A percentile compares a stretch with the other conserved stretches of the same genome.
Evolutionary conservation across 2,797 vertebrate species (phyloP).

Genomic region (Ptychadena robeensis): DNA sequence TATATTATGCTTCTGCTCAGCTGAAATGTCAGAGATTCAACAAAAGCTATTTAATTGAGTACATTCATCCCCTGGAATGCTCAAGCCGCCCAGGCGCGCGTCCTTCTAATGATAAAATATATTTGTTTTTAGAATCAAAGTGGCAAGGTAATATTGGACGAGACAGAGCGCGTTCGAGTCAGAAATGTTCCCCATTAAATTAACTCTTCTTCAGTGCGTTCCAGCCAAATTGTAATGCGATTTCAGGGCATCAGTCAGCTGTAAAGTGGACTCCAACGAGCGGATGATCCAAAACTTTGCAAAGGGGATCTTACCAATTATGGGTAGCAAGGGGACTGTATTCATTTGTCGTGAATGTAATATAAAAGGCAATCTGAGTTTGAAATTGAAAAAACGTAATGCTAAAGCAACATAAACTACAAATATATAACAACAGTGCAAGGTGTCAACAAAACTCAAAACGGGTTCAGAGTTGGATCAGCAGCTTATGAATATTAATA

Average conservation of each 20-base stretch:
- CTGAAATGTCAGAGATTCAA: constrained; percentile 57
- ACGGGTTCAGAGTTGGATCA: no score
- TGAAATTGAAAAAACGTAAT: no score
- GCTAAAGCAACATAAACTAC: no score
- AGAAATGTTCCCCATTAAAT: constrained; percentile 46
- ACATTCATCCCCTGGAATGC: constrained; percentile 42
- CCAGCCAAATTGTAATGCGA: constrained; percentile 17
- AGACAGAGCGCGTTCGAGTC: constrained; percentile 18
- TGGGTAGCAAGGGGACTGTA: background rate
- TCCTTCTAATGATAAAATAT: constrained; percentile 53
- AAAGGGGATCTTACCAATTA: background rate
- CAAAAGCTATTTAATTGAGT: constrained; percentile 57
- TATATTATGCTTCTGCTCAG: constrained; percentile 20
- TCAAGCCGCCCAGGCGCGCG: background rate
- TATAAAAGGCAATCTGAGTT: background rate
- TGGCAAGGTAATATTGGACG: constrained; percentile 38
- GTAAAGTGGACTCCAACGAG: constrained; percentile 5
- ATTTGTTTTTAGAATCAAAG: constrained; percentile 52
- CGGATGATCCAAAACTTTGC: constrained; percentile 21
- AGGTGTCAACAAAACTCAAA: no score
- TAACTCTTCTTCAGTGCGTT: constrained; percentile 42
- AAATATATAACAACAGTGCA: no score
- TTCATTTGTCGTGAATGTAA: background rate
- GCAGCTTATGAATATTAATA: no score
- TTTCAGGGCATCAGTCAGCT: constrained; percentile 31